Percentiles rank a stretch among this genome's conserved stretches.
Evolutionary conservation across 1,140 invertebrate genomes (phyloP).

Genomic region (Euura lappo): DNA sequence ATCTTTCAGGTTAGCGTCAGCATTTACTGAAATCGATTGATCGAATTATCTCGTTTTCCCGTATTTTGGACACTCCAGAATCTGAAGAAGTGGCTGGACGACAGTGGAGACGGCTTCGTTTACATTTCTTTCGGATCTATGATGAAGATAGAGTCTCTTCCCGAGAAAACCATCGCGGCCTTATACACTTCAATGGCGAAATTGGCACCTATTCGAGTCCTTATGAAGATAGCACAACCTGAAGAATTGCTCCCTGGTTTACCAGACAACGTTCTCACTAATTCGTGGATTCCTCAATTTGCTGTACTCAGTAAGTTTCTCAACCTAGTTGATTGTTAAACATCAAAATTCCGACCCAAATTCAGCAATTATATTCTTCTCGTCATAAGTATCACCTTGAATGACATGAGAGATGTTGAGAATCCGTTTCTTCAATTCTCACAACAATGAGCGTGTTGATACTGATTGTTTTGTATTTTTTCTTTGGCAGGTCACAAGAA

Average conservation of each 20-base stretch:
- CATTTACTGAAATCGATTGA: too few relatives aligned
- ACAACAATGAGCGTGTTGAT: neutral
- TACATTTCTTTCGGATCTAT: constrained; percentile 77
- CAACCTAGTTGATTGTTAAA: too few relatives aligned
- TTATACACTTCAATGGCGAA: constrained; percentile 42
- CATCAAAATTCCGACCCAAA: too few relatives aligned
- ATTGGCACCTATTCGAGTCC: constrained; percentile 40
- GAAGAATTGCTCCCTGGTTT: constrained; percentile 47
- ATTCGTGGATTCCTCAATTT: constrained; percentile 70
- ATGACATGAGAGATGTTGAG: neutral
- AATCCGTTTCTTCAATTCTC: too few relatives aligned
- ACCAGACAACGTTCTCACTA: constrained; percentile 66
- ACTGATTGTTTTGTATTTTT: neutral
- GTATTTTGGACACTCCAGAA: constrained; percentile 56
- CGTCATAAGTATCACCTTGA: neutral
- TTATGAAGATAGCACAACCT: constrained; percentile 39
- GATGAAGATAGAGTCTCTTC: constrained; percentile 67
- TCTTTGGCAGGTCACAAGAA: constrained; percentile 53
- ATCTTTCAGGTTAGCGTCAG: too few relatives aligned
- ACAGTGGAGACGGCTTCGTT: constrained; percentile 71
- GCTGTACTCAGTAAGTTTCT: constrained; percentile 65
- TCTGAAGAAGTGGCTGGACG: constrained; percentile 70
- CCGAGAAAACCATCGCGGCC: constrained; percentile 25
- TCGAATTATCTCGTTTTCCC: neutral
- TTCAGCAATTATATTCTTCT: too few relatives aligned